Evolutionary conservation across 2,113 vertebrate genomes (phyloP).

Genomic region (Genyomyrus donnyi): DNA sequence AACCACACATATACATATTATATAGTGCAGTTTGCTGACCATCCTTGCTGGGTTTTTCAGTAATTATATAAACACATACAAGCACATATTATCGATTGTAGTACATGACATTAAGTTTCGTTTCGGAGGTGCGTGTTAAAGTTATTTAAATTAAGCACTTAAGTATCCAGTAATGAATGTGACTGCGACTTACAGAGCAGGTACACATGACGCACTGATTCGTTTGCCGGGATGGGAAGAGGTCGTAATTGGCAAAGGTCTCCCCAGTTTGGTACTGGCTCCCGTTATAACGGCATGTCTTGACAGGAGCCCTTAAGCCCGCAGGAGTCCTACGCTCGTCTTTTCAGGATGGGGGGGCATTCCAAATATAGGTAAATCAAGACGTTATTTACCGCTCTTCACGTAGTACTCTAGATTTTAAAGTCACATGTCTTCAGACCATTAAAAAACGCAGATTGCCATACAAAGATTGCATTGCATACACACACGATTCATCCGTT

Average conservation of each 20-base stretch:
- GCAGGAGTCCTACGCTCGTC: constrained; percentile 72
- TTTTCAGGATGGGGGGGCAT: constrained; percentile 16
- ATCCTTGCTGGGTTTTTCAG: neutral
- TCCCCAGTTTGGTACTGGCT: constrained; percentile 78
- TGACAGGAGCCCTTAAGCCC: constrained; percentile 66
- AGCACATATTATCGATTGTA: neutral
- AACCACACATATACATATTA: neutral
- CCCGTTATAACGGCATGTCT: constrained; percentile 78
- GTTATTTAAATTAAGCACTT: neutral
- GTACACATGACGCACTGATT: constrained; percentile 91
- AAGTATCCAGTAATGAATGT: neutral
- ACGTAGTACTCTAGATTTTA: neutral
- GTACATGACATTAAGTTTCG: neutral
- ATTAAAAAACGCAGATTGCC: neutral
- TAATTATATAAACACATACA: neutral
- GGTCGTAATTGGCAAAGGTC: constrained; percentile 72
- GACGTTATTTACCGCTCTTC: neutral
- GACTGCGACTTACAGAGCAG: constrained; percentile 70
- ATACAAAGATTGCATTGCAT: neutral
- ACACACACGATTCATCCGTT: neutral
- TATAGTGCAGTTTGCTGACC: neutral
- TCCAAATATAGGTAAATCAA: neutral
- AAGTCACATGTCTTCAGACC: neutral
- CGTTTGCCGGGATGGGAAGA: constrained; percentile 73
- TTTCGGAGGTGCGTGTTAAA: neutral